Evolutionary conservation across 2,113 vertebrate genomes (phyloP).

Genomic region (Pomatostomus ruficeps): DNA sequence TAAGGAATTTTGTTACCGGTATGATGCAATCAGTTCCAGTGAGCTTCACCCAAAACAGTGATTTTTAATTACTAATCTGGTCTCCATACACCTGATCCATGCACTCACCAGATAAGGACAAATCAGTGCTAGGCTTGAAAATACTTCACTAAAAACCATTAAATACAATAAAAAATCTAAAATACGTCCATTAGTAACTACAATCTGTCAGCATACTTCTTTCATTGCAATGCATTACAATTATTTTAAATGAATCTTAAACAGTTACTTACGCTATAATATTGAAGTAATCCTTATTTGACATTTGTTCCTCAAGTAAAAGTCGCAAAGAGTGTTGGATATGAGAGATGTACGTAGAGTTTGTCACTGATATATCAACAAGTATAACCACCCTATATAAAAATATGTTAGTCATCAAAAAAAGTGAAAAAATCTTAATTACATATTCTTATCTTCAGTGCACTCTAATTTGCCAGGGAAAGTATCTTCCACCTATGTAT

Average conservation of each 20-base stretch:
- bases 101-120: neutral
- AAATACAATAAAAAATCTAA: neutral
- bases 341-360: slow-evolving; percentile 67
- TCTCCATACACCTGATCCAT: neutral
- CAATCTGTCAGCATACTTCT: neutral
- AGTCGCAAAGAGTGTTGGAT: slow-evolving; percentile 77
- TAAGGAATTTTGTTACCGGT: neutral
- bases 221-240: neutral
- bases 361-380: slow-evolving; percentile 74
- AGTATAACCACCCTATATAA: slow-evolving; percentile 75
- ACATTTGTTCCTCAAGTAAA: slow-evolving; percentile 80
- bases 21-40: neutral
- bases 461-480: neutral
- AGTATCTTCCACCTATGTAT: neutral
- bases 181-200: neutral
- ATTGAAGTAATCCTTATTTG: slow-evolving; percentile 77
- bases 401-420: neutral
- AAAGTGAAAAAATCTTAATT: neutral
- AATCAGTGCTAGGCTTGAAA: neutral
- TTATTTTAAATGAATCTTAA: neutral
- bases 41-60: neutral
- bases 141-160: neutral
- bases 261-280: slow-evolving; percentile 69
- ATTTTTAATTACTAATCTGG: neutral
- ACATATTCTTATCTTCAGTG: slow-evolving; percentile 7